These are phyloP conservation scores for Thaleichthys pacificus DNA, from an alignment of 2,797 vertebrate species.

Conservation along the genomic window DNA sequence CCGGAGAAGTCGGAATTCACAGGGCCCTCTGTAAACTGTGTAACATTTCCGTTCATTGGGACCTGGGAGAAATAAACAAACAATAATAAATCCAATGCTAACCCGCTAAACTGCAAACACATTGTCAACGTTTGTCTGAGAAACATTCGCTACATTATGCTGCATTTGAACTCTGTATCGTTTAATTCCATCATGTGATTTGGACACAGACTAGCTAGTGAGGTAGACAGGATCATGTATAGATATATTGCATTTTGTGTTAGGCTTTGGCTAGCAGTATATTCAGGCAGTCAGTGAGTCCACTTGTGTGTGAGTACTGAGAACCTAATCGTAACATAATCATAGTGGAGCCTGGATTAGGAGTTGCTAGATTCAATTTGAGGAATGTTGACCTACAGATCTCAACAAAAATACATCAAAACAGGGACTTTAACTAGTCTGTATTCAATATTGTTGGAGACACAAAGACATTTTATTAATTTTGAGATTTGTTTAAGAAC, in stretches of 20 bases:
- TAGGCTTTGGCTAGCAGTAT: neutral
- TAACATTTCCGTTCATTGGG: constrained; percentile 82
- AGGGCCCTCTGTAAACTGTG: constrained; percentile 87
- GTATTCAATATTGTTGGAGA: too few species aligned
- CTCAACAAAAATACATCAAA: neutral
- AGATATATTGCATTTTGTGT: constrained; percentile 15
- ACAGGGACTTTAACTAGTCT: too few species aligned
- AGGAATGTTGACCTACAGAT: neutral
- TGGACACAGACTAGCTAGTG: neutral
- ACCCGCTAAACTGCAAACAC: too few species aligned
- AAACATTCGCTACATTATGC: neutral
- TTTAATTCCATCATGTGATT: neutral
- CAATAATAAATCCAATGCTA: too few species aligned
- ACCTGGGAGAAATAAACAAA: constrained; percentile 71
- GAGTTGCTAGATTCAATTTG: neutral
- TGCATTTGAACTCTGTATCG: neutral
- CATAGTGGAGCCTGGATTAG: neutral
- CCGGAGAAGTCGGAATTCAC: constrained; percentile 88
- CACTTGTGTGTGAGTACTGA: neutral
- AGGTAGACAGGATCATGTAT: neutral
- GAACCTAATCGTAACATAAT: neutral
- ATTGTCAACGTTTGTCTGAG: neutral
- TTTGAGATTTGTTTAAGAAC: too few species aligned
- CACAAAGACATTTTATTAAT: too few species aligned
- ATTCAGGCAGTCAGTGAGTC: neutral